Conservation (phyloP, 2,113 vertebrate species). For the Leucoraja erinaceus region DNA sequence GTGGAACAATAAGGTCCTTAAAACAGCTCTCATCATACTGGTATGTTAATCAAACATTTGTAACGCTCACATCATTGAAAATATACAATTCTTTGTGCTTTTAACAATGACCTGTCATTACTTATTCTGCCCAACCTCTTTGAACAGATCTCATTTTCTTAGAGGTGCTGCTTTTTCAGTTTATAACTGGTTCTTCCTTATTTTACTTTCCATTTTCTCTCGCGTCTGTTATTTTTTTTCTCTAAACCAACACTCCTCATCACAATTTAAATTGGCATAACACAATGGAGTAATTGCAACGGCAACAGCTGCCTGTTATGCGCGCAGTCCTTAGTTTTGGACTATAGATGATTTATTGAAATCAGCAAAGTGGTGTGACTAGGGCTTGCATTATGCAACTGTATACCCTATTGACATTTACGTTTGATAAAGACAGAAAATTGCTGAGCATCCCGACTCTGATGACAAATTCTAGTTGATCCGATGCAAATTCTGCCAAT, state of each 20-base stretch:
- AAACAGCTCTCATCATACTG: constrained; percentile 70
- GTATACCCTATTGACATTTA: constrained; percentile 81
- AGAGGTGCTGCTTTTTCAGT: background rate
- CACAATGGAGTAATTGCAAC: constrained; percentile 33
- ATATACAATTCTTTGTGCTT: constrained; percentile 60
- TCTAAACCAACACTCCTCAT: constrained; percentile 28
- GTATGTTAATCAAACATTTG: constrained; percentile 81
- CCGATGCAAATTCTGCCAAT: constrained; percentile 72
- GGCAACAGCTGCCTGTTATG: constrained; percentile 33
- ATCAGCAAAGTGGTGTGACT: constrained; percentile 38
- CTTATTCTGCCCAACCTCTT: background rate
- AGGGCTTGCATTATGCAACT: constrained; percentile 76
- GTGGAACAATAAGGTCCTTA: constrained; percentile 76
- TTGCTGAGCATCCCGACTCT: constrained; percentile 72
- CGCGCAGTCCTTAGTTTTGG: background rate
- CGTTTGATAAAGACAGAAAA: constrained; percentile 84
- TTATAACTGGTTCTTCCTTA: constrained; percentile 13
- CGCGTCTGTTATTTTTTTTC: constrained; percentile 10
- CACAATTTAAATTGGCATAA: constrained; percentile 38
- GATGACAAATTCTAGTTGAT: constrained; percentile 78
- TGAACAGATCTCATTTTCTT: background rate
- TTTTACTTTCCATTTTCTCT: constrained; percentile 26
- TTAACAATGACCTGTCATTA: background rate
- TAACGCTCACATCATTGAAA: constrained; percentile 73
- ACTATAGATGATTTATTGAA: constrained; percentile 39